A percentile compares a stretch with the other conserved stretches of the same genome.
Evolutionary conservation across 2,888 invertebrate genomes (phyloP).

Genomic region (Aelia acuminata): DNA sequence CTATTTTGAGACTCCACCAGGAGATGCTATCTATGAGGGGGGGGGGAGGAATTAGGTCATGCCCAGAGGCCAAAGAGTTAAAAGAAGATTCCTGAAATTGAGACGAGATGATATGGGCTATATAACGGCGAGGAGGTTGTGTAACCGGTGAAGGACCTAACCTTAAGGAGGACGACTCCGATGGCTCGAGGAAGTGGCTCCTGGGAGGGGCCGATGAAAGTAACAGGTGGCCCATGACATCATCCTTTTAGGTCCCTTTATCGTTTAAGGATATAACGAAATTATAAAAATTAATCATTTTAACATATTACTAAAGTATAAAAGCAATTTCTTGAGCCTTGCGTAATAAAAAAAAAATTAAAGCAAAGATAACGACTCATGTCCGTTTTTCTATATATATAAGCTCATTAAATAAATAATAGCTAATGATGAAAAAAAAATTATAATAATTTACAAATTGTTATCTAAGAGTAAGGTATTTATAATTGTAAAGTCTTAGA

Average conservation of each 20-base stretch:
- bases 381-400: too few species aligned
- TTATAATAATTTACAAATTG: too few species aligned
- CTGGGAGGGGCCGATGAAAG: constrained; percentile 28
- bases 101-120: not conserved
- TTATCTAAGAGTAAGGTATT: too few species aligned
- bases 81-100: not conserved
- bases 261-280: not conserved
- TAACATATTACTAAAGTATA: too few species aligned
- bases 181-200: constrained; percentile 19
- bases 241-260: not conserved
- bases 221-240: not conserved
- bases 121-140: not conserved
- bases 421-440: too few species aligned
- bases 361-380: too few species aligned
- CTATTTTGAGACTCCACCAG: too few species aligned
- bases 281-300: not conserved
- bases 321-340: too few species aligned
- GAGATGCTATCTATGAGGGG: too few species aligned
- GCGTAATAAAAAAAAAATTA: too few species aligned
- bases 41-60: not conserved
- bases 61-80: not conserved
- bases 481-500: too few species aligned
- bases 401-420: too few species aligned
- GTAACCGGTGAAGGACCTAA: constrained; percentile 30
- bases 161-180: constrained; percentile 24